phyloP scores from a whole-genome alignment of 2,113 vertebrate species.

The Aplodontia rufa region DNA sequence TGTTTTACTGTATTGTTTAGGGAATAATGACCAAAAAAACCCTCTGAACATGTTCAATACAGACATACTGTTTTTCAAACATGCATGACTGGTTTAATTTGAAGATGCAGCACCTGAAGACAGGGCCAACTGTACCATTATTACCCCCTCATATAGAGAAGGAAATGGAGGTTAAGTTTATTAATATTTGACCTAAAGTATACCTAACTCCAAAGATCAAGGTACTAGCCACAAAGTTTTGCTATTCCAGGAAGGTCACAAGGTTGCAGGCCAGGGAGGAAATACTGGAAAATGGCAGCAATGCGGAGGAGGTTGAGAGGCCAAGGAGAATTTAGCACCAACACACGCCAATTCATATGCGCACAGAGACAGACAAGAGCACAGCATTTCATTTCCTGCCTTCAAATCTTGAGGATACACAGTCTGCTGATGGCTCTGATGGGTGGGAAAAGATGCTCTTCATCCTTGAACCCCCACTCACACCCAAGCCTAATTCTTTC shows the following conservation, averaged over 20 bases:
- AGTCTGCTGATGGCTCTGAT: not conserved
- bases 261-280: not conserved
- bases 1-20: not conserved
- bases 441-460: not conserved
- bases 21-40: not conserved
- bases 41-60: not conserved
- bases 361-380: not conserved
- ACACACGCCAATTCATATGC: not conserved
- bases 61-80: not conserved
- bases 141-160: not conserved
- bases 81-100: not conserved
- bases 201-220: conserved; percentile 20
- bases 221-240: not conserved
- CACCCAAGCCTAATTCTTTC: not conserved
- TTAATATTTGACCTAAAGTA: not conserved
- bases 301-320: not conserved
- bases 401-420: not conserved
- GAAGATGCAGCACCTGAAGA: not conserved
- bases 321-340: not conserved
- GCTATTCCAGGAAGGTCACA: not conserved
- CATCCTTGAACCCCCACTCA: not conserved
- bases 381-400: not conserved
- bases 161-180: not conserved
- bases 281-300: not conserved
- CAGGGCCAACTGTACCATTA: not conserved